phyloP scores from a whole-genome alignment of 2,113 vertebrate species.

The Chaetura pelagica region DNA sequence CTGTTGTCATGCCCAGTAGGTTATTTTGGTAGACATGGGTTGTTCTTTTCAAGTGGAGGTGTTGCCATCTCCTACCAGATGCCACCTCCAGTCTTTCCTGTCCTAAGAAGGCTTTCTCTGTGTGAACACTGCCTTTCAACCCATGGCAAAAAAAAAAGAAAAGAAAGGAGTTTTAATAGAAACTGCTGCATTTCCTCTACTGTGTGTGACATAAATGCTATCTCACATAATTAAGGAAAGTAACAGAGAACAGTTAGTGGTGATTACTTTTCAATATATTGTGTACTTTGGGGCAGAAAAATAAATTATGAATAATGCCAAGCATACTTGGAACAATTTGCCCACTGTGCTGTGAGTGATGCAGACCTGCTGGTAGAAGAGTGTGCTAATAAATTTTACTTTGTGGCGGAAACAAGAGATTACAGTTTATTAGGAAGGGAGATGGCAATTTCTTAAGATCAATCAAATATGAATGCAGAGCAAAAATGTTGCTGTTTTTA shows the following conservation, averaged over 20 bases:
- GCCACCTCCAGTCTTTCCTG: constrained; percentile 49
- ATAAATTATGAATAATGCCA: constrained; percentile 68
- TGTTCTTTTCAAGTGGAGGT: constrained; percentile 64
- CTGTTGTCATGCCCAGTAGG: constrained; percentile 47
- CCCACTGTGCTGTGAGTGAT: constrained; percentile 49
- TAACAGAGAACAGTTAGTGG: constrained; percentile 63
- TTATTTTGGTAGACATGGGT: constrained; percentile 59
- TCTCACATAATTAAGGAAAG: constrained; percentile 57
- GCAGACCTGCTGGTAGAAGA: constrained; percentile 50
- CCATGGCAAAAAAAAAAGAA: background rate
- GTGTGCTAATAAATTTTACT: constrained; percentile 66
- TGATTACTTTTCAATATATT: constrained; percentile 67
- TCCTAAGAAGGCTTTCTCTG: constrained; percentile 28
- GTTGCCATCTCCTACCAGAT: constrained; percentile 56
- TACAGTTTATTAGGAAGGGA: constrained; percentile 73
- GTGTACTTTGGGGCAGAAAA: constrained; percentile 72
- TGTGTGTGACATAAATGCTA: constrained; percentile 58
- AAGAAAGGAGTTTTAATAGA: constrained; percentile 7
- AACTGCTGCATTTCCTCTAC: constrained; percentile 31
- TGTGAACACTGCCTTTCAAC: background rate
- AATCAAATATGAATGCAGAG: constrained; percentile 46
- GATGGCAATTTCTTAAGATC: constrained; percentile 73
- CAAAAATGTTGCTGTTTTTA: constrained; percentile 51
- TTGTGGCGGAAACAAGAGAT: constrained; percentile 71
- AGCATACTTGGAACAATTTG: constrained; percentile 54